Base-by-base conservation (phyloP, 2,113 vertebrate genomes). In the Nipponia nippon region DNA sequence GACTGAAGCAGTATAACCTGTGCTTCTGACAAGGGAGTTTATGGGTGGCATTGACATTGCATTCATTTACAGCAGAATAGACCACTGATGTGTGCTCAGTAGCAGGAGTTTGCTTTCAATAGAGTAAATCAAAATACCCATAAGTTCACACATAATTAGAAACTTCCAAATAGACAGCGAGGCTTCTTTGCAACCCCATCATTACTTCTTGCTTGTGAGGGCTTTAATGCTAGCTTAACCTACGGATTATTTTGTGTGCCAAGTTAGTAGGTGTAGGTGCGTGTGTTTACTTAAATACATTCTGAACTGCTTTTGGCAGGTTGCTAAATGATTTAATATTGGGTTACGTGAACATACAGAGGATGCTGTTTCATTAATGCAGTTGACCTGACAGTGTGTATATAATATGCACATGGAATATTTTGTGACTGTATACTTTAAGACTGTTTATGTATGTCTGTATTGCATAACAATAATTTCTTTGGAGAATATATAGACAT, bases 221-320 rank as follows among this genome's bases (percentile, higher is more conserved):
- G 0, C 72, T 89, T 89, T 93, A 96, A 89, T 95, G 58, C 75
- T 56, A 49, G 80, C 26, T 84, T 95, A 92, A 96, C 30, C 38
- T 93, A 52, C 47, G 67, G 58, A 90, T 96, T 97, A 94, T 97
- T 98, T 96, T 94, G 80, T 95, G 80, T 94, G 66, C 36, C 87
- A 90, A 89, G 52, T 95, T 97, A 95, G 86, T 93, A 89, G 80
- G 66, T 96, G 89, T 87, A 94, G 76, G 25, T 96, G 59, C 65
- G 25, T 95, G 82, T 25, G 12, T 97, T 89, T 96, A 22, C 88
- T 85, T 93, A 94, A 96, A 90, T 95, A 87, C 82, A 71, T 95
- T 84, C 88, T 97, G 47, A 96, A 70, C 62, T 90, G 79, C 97
- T 66, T 95, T 70, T 93, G 91, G 69, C 21, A 8, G 55, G 42